Evolutionary conservation across 2,797 vertebrate species (phyloP).

Genomic region (Sitta carolinensis): DNA sequence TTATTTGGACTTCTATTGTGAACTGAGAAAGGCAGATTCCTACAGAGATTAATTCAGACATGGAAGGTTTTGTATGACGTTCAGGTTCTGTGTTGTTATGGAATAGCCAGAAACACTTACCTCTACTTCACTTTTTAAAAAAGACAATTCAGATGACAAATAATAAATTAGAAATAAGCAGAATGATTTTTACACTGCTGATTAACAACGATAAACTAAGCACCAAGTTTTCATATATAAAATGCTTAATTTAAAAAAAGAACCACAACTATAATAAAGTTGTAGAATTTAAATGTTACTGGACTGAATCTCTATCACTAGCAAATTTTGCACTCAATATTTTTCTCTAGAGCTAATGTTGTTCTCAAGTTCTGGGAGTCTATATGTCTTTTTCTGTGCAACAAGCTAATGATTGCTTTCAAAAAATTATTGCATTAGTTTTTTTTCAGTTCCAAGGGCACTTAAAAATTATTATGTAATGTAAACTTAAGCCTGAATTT

Average conservation of each 20-base stretch:
- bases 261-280: neutral
- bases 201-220: neutral
- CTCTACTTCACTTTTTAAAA: neutral
- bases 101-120: neutral
- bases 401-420: neutral
- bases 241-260: neutral
- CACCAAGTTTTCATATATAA: neutral
- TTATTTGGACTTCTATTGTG: neutral
- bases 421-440: neutral
- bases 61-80: neutral
- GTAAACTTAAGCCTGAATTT: neutral
- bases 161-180: neutral
- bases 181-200: neutral
- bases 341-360: neutral
- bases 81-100: neutral
- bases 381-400: neutral
- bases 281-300: neutral
- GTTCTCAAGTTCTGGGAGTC: neutral
- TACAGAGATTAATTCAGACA: neutral
- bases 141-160: neutral
- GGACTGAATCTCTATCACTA: neutral
- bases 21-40: neutral
- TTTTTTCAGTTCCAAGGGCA: neutral
- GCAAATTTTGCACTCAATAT: neutral
- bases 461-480: neutral